Percentiles rank a stretch among this genome's conserved stretches.
phyloP scores from a whole-genome alignment of 2,113 vertebrate species.

The Aramus guarauna region DNA sequence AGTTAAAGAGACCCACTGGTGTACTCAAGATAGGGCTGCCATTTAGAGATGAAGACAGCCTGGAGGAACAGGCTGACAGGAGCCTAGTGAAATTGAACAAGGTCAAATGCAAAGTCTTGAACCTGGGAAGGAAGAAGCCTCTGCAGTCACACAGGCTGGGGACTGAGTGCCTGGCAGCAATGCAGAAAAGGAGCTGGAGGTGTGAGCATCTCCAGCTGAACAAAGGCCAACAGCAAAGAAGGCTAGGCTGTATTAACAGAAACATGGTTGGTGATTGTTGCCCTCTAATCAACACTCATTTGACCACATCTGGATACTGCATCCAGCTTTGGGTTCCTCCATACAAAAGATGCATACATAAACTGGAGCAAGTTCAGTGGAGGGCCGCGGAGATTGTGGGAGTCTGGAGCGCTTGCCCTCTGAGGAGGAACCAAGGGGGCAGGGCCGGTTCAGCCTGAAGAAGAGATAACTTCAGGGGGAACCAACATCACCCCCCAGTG shows the following conservation, averaged over 20 bases:
- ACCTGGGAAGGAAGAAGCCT: background rate
- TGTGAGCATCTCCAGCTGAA: background rate
- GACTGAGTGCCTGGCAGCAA: background rate
- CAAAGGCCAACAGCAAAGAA: background rate
- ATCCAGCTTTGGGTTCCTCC: background rate
- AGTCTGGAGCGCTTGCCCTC: background rate
- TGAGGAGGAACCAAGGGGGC: background rate
- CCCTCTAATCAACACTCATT: background rate
- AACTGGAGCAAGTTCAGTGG: background rate
- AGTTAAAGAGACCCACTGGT: background rate
- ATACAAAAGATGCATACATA: background rate
- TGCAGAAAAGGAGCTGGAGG: background rate
- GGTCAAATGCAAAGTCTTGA: background rate
- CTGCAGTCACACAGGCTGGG: background rate
- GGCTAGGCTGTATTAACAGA: background rate
- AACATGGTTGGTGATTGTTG: background rate
- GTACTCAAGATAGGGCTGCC: background rate
- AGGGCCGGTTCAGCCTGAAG: background rate
- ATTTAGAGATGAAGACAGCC: background rate
- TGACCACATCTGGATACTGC: background rate
- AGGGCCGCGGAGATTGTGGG: background rate
- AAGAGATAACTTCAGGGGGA: background rate
- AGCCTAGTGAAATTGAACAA: background rate
- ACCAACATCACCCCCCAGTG: background rate
- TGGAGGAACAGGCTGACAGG: background rate